Evolutionary conservation across 2,888 invertebrate genomes (phyloP), one percentile per base, ranked within the genome.

Genomic region (Osmoderma eremita): DNA sequence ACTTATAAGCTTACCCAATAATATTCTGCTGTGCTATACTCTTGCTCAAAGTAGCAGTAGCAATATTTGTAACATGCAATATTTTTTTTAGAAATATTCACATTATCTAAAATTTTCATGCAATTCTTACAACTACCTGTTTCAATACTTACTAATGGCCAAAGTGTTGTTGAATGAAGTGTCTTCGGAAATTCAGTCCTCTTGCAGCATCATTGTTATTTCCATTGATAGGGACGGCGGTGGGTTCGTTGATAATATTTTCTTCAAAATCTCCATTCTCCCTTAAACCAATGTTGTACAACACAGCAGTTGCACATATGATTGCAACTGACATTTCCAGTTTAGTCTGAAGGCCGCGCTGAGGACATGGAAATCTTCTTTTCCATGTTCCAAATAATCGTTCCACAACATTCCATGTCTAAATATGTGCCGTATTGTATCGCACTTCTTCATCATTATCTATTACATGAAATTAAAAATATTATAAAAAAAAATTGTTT

Each of bases 291-390:
- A 49, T 49, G 20, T 49, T 49, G n/a, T 20, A 20, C n/a, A 49
- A 49, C 18, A 22, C 49, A 17, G 22, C 49, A 12, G 49, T 49
- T 20, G 18, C 49, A 20, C 49, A 49, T 49, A 49, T 49, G 4
- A 49, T 49, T 4, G 49, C 49, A 20, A 49, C 6, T n/a, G 20
- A 20, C 20, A 20, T 49, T 49, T 49, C 10, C n/a, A 49, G 20
- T 10, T 49, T 49, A 12, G 49, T 49, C 20, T 49, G 49, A 8
- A 49, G 49, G 20, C 20, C 13, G 10, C 18, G 20, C 10, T 22
- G 18, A 49, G 20, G 20, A 20, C 49, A 15, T 20, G 18, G 8
- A 20, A 49, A 20, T 49, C 48, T 12, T 48, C 24, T 5, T 48
- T 17, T 48, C 48, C 48, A 48, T 13, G 17, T 48, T 17, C 15